phyloP scores from a whole-genome alignment of 2,113 vertebrate species.

The Amphiprion percula region DNA sequence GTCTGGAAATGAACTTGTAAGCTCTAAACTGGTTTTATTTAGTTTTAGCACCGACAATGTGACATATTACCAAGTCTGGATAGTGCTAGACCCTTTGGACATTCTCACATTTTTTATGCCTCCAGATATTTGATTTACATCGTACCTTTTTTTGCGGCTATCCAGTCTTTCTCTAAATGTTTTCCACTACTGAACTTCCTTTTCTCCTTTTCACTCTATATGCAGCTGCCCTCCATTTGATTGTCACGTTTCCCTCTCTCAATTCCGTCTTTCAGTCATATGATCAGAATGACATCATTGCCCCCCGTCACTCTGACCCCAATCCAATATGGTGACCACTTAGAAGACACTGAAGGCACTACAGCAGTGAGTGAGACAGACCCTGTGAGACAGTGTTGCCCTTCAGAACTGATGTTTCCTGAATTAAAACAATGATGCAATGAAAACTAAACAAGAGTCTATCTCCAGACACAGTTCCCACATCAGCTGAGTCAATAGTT shows the following conservation, averaged over 20 bases:
- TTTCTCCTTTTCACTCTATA: not conserved
- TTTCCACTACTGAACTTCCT: not conserved
- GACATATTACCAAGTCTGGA: not conserved
- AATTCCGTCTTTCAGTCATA: not conserved
- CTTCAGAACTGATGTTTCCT: not conserved
- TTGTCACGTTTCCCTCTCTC: not conserved
- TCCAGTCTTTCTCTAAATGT: not conserved
- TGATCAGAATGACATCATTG: conserved; percentile 33
- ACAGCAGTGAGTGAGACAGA: not conserved
- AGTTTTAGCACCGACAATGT: conserved; percentile 5
- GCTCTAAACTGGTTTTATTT: not conserved
- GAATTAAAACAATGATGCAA: not conserved
- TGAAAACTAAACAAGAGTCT: not conserved
- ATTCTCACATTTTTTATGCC: not conserved
- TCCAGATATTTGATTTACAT: not conserved
- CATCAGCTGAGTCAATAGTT: no score
- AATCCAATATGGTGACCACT: conserved; percentile 30
- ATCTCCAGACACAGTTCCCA: not conserved
- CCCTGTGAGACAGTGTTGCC: not conserved
- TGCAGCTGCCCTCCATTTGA: not conserved
- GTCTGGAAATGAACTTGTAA: not conserved
- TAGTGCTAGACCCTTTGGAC: not conserved
- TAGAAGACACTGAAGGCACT: conserved; percentile 2
- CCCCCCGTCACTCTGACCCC: conserved; percentile 2
- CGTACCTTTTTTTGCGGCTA: not conserved